A percentile compares a stretch with the other conserved stretches of the same genome.
phyloP scores from a whole-genome alignment of 2,888 invertebrate genomes.

The Yponomeuta cagnagella region DNA sequence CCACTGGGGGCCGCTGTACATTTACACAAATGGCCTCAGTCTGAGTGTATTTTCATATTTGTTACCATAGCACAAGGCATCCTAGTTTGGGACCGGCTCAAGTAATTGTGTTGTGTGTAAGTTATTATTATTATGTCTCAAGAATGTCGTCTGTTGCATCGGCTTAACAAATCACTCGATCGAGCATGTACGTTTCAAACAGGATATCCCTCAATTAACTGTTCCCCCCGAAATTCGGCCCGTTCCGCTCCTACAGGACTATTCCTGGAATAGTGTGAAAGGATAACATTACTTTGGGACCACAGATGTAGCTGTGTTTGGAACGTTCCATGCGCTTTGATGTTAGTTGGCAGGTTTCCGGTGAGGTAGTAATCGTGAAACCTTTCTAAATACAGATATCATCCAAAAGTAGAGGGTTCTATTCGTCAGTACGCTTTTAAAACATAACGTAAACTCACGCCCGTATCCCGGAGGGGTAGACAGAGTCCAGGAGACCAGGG shows the following conservation, averaged over 20 bases:
- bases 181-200: not conserved
- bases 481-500: no score
- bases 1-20: no score
- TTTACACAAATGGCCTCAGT: no score
- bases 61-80: no score
- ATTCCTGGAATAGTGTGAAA: not conserved
- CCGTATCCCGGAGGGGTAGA: no score
- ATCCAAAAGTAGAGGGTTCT: not conserved
- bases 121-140: not conserved
- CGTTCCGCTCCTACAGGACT: not conserved
- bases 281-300: not conserved
- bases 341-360: not conserved
- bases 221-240: not conserved
- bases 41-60: no score
- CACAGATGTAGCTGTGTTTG: no score
- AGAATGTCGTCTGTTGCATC: not conserved
- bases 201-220: not conserved
- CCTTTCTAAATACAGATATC: not conserved
- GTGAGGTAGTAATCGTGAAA: not conserved
- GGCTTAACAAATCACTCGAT: not conserved
- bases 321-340: not conserved
- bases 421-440: no score
- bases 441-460: no score
- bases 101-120: no score
- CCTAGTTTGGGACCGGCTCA: no score